These are phyloP conservation scores for Apostichopus leukothele DNA, from an alignment of 53 echinoderm and acorn worm genomes.

Conservation along the genomic window DNA sequence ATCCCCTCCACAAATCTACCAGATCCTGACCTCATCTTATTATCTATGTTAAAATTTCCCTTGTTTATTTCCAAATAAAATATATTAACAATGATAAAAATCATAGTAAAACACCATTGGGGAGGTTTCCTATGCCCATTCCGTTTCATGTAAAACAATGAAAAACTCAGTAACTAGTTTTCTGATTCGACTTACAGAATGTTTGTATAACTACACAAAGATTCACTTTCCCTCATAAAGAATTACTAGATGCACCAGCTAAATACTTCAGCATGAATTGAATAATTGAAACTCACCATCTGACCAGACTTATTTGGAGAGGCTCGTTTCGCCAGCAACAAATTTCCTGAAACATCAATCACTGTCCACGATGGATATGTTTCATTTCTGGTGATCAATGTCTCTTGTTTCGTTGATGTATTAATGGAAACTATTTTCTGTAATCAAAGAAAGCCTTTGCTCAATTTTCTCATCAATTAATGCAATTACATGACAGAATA, in stretches of 20 bases:
- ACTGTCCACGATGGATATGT: constrained; percentile 67
- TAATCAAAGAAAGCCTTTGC: background rate
- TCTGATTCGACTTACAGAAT: too few relatives aligned
- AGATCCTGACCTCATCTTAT: too few relatives aligned
- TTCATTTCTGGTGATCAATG: constrained; percentile 55
- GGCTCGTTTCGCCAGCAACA: constrained; percentile 62
- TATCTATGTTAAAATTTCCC: too few relatives aligned
- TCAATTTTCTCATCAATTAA: too few relatives aligned
- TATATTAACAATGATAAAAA: too few relatives aligned
- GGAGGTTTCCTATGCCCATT: background rate
- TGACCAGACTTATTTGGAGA: constrained; percentile 65
- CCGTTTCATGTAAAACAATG: too few relatives aligned
- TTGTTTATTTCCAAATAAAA: too few relatives aligned
- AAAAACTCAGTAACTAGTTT: too few relatives aligned
- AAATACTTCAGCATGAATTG: too few relatives aligned
- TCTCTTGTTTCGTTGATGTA: constrained; percentile 52
- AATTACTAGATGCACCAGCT: background rate
- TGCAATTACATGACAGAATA: too few relatives aligned
- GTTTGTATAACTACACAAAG: too few relatives aligned
- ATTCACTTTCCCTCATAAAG: background rate
- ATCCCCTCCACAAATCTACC: too few relatives aligned
- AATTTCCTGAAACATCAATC: constrained; percentile 61
- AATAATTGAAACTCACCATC: constrained; percentile 53
- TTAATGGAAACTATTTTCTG: constrained; percentile 77
- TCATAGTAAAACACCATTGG: background rate